Evolutionary conservation across 2,797 vertebrate species (phyloP).

Genomic region (Loris lydekkerianus): DNA sequence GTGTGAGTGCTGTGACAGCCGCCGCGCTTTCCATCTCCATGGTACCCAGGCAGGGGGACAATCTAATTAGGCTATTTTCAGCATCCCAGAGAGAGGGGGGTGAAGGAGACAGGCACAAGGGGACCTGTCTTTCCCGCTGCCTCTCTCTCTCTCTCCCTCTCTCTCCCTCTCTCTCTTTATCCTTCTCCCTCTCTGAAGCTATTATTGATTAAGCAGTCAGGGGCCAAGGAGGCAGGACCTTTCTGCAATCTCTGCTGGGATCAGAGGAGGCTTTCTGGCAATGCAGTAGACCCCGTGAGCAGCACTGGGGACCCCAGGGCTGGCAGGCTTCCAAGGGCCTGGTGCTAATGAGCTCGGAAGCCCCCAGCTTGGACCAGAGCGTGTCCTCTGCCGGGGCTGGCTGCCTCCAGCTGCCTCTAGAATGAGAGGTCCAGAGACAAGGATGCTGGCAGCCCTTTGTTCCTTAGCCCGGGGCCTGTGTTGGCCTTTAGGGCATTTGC

Average conservation of each 20-base stretch:
- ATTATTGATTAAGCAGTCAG: constrained; percentile 74
- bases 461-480: constrained; percentile 22
- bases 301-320: not conserved
- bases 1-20: constrained; percentile 71
- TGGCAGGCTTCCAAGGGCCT: constrained; percentile 29
- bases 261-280: constrained; percentile 59
- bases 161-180: not conserved
- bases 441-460: constrained; percentile 16
- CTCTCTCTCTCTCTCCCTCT: not conserved
- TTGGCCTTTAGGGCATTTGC: constrained; percentile 7
- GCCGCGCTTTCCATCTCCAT: constrained; percentile 76
- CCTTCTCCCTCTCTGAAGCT: constrained; percentile 46
- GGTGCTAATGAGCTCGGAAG: constrained; percentile 68
- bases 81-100: constrained; percentile 69
- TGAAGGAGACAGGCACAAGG: constrained; percentile 40
- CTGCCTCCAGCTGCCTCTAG: constrained; percentile 44
- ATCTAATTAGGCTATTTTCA: constrained; percentile 85
- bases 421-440: not conserved
- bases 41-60: constrained; percentile 81
- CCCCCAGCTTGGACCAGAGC: constrained; percentile 49
- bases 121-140: constrained; percentile 36
- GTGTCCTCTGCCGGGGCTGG: constrained; percentile 48
- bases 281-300: not conserved
- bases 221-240: constrained; percentile 49
- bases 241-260: not conserved